Evolutionary conservation across 2,888 invertebrate genomes (phyloP).

Genomic region (Hoplodrina ambigua): DNA sequence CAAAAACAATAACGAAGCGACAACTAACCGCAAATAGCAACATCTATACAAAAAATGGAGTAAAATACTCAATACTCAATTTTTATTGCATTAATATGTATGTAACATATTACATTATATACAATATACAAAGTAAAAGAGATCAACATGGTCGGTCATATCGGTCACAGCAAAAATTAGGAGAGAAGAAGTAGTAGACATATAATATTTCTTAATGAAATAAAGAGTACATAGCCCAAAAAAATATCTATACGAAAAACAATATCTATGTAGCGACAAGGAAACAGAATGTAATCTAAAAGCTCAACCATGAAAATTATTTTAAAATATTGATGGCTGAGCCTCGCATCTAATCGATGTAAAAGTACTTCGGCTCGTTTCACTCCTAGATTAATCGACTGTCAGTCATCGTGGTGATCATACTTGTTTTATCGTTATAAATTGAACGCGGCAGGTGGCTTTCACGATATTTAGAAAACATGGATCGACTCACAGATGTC

Average conservation of each 20-base stretch:
- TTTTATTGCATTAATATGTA: too few relatives aligned
- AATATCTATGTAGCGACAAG: neutral
- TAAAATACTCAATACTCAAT: too few relatives aligned
- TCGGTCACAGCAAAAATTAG: too few relatives aligned
- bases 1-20: too few relatives aligned
- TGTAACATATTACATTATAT: too few relatives aligned
- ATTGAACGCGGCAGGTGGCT: constrained; percentile 28
- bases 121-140: too few relatives aligned
- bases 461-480: constrained; percentile 17
- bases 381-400: constrained; percentile 41
- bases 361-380: constrained; percentile 33
- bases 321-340: constrained; percentile 7
- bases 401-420: constrained; percentile 49
- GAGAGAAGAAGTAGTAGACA: too few relatives aligned
- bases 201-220: too few relatives aligned
- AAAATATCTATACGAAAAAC: neutral
- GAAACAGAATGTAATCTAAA: neutral
- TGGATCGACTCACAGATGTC: neutral
- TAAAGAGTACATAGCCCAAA: too few relatives aligned
- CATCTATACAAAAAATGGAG: too few relatives aligned
- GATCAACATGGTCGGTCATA: too few relatives aligned
- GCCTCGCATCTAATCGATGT: constrained; percentile 10
- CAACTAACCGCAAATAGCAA: too few relatives aligned
- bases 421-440: constrained; percentile 43
- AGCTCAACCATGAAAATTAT: neutral